These are phyloP conservation scores for Equus przewalskii DNA, from an alignment of 2,113 vertebrate genomes.

Conservation along the genomic window DNA sequence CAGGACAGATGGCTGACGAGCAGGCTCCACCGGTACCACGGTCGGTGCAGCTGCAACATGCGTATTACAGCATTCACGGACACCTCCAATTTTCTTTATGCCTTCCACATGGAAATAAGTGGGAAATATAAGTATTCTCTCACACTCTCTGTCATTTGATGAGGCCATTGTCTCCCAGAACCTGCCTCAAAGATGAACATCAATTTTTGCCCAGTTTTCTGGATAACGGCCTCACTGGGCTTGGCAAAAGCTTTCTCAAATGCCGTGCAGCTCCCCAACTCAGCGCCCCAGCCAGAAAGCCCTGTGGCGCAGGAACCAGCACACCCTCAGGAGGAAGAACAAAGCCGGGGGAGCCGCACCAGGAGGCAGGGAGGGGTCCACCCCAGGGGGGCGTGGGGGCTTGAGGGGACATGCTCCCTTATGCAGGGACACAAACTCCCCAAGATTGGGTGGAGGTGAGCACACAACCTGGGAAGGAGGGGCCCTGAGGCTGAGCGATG, in stretches of 20 bases:
- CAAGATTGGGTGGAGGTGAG: accelerated
- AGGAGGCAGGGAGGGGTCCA: no score
- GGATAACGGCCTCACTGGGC: not conserved
- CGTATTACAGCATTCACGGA: not conserved
- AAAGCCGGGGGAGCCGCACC: not conserved
- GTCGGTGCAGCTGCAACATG: accelerated
- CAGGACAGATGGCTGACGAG: not conserved
- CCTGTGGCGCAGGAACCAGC: not conserved
- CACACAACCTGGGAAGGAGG: not conserved
- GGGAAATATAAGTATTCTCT: not conserved
- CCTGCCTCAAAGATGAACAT: not conserved
- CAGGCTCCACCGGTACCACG: not conserved
- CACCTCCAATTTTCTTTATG: not conserved
- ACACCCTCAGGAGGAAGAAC: not conserved
- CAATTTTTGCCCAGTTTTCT: not conserved
- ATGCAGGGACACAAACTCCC: not conserved
- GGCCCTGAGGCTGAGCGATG: not conserved
- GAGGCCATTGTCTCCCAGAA: not conserved
- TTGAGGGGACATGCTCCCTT: not conserved
- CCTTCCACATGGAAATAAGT: not conserved
- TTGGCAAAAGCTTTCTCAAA: not conserved
- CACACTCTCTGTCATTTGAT: not conserved
- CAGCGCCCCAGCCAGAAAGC: not conserved
- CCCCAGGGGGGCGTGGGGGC: accelerated
- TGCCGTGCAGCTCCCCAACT: no score